Evolutionary conservation across 2,797 vertebrate species (phyloP), one percentile per base, ranked within the genome.

Genomic region (Pipistrellus pygmaeus): DNA sequence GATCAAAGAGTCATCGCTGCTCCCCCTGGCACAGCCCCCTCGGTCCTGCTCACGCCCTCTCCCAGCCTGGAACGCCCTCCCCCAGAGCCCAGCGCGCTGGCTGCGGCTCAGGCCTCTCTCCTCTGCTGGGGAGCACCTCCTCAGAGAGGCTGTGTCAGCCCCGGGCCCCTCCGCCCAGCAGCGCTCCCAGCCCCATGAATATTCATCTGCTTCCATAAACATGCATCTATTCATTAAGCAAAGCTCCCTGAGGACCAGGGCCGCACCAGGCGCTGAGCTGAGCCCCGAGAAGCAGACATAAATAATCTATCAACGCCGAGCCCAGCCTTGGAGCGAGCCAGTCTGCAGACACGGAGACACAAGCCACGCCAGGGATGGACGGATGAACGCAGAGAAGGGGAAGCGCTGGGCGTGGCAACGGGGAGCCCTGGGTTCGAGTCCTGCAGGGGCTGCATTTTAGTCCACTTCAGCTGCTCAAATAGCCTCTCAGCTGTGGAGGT

Each of bases 301-400:
- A 91, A 55, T 62, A 10, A 76, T 27, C 66, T 38, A 7, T 10
- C 38, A 30, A 32, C 30, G n/a, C 44, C 0, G 23, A 82, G 77
- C 82, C 44, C 23, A 15, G 44, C 32, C 32, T 38, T 12, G 13
- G 4, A 30, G 35, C 23, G 8, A 30, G 53, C 11, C 12, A 0
- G 38, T 9, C 30, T 46, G 48, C 30, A 64, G 90, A 9, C 1
- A 2, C 5, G 13, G 27, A 51, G 46, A 35, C 30, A 23, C 23
- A 11, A 1, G 3, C 44, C 12, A 1, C 17, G 1, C 0, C 60
- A 55, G 21, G 5, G 5, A 8, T 0, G 14, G 1, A 0, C 0
- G 3, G 66, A 13, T 7, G 30, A 32, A 27, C 2, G 2, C 0
- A 4, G 6, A 44, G 21, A 8, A 46, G 32, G 10, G 27, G 27